Evolutionary conservation across 2,113 vertebrate genomes (phyloP).

Genomic region (Danio rerio): GRCz12tu NC_133194.1:22590001-22590500

Average conservation of each 20-base stretch:
- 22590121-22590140: background rate
- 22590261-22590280: constrained; percentile 34
- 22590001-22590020: background rate
- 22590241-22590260: constrained; percentile 28
- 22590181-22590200: background rate
- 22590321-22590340: background rate
- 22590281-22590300: background rate
- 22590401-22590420: too few species aligned
- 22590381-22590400: too few species aligned
- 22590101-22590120: background rate
- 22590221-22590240: constrained; percentile 13
- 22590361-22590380: too few species aligned
- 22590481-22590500: too few species aligned
- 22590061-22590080: constrained; percentile 13
- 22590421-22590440: too few species aligned
- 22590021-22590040: background rate
- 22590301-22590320: background rate
- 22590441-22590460: too few species aligned
- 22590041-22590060: background rate
- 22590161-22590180: constrained; percentile 1
- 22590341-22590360: constrained; percentile 12
- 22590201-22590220: background rate
- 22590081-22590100: constrained; percentile 10
- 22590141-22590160: background rate
- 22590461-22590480: too few species aligned